Base-by-base conservation (phyloP, 2,888 invertebrate species). In the Lasius fuliginosus region DNA sequence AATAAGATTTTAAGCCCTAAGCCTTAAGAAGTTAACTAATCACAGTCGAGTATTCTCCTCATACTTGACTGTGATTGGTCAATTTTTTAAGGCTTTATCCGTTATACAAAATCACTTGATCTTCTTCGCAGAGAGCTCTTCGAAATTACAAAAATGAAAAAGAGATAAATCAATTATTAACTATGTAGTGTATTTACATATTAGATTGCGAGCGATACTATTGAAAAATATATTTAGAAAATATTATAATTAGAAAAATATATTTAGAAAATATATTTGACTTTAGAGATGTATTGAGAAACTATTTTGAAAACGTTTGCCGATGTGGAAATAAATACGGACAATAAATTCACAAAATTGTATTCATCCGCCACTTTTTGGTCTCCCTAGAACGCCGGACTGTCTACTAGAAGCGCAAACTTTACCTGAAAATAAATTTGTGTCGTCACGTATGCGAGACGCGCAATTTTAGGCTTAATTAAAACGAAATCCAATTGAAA, bases 381-480 rank as follows among this genome's bases (percentile, higher is more conserved):
- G 8, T 18, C 40, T 6, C 4, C n/a, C 23, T 11, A 23, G 53
- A n/a, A 8, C 18, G 49, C 53, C 15, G 36, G n/a, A 11, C 42
- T 30, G n/a, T 15, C 33, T 18, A 23, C n/a, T 46, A 15, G 53
- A 12, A 36, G 27, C 4, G 23, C 40, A 8, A 67, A n/a, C 27
- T 11, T 62, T 30, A 33, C 49, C 3, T 23, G 27, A 40, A 15
- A 30, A 42, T 71, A 79, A 79, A 33, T 71, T 81, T 62, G 33
- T 46, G 60, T 36, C 79, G 60, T 79, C 79, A 71, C 71, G 79
- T 71, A 46, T 27, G 46, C 71, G 71, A 8, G 36, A 11, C 60
- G 49, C 33, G 79, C 60, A 81, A 81, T 81, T 71, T 71, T 71
- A 71, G 60, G 62, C 60, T 81, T 81, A 81, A 81, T 81, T 81